These are phyloP conservation scores for Sterna hirundo DNA, from an alignment of 2,113 vertebrate species.

Conservation along the genomic window DNA sequence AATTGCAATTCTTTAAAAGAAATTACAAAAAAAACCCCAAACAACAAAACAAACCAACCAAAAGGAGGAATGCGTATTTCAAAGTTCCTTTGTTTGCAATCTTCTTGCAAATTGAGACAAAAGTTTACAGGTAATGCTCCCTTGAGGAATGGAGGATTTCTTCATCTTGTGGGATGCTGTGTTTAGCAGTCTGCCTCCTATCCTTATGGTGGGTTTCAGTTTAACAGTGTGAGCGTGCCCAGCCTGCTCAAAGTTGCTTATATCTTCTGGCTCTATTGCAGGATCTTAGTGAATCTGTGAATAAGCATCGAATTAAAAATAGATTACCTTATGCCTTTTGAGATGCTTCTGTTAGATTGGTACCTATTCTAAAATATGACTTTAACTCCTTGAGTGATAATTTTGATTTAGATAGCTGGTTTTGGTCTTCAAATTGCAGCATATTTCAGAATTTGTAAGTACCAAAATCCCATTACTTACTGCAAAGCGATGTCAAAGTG, in stretches of 20 bases:
- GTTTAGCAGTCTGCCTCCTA: background rate
- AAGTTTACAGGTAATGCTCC: background rate
- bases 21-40: background rate
- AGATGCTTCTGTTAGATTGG: background rate
- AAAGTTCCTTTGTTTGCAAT: background rate
- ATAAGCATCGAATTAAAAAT: background rate
- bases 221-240: background rate
- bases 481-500: background rate
- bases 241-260: background rate
- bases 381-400: background rate
- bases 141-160: background rate
- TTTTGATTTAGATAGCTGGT: background rate
- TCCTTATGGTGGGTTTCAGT: background rate
- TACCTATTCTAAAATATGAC: background rate
- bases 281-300: background rate
- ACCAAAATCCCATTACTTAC: constrained; percentile 24
- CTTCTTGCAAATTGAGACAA: background rate
- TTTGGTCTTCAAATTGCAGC: background rate
- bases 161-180: background rate
- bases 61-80: background rate
- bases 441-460: background rate
- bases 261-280: background rate
- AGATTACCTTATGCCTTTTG: background rate
- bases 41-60: background rate
- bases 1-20: background rate